These are phyloP conservation scores for Rhadinocentrus ornatus DNA, from an alignment of 2,797 vertebrate species.

Conservation along the genomic window DNA sequence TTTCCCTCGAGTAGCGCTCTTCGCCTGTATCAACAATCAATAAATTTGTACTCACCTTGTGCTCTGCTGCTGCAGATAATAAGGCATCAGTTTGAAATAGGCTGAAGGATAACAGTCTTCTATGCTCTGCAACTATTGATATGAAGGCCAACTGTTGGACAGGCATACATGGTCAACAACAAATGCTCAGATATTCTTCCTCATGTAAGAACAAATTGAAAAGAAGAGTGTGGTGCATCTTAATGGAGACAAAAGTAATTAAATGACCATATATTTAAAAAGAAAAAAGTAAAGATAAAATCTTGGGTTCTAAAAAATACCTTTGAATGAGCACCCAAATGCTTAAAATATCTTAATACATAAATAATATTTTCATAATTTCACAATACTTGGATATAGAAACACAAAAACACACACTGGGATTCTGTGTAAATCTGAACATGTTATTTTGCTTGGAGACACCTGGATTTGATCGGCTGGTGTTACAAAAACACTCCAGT, in stretches of 20 bases:
- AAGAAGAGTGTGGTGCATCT: conserved; percentile 27
- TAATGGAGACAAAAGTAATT: conserved; percentile 39
- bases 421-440: not conserved
- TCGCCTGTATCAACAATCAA: conserved; percentile 45
- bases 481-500: not conserved
- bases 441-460: too few relatives aligned
- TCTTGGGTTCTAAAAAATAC: not conserved
- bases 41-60: conserved; percentile 29
- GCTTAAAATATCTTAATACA: not conserved
- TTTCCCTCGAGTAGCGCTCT: conserved; percentile 11
- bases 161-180: conserved; percentile 15
- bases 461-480: not conserved
- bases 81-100: conserved; percentile 37
- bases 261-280: not conserved
- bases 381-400: not conserved
- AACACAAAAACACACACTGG: too few relatives aligned
- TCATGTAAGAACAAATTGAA: conserved; percentile 4
- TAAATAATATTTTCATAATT: conserved; percentile 5
- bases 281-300: conserved; percentile 27
- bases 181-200: conserved; percentile 34
- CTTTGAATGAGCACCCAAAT: not conserved
- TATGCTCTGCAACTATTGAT: conserved; percentile 28
- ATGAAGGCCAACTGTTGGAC: conserved; percentile 35
- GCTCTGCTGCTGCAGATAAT: conserved; percentile 32
- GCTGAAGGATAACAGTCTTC: conserved; percentile 44